Percentiles rank a stretch among this genome's conserved stretches.
Evolutionary conservation across 2,888 invertebrate genomes (phyloP).

Genomic region (Amiota communis): DNA sequence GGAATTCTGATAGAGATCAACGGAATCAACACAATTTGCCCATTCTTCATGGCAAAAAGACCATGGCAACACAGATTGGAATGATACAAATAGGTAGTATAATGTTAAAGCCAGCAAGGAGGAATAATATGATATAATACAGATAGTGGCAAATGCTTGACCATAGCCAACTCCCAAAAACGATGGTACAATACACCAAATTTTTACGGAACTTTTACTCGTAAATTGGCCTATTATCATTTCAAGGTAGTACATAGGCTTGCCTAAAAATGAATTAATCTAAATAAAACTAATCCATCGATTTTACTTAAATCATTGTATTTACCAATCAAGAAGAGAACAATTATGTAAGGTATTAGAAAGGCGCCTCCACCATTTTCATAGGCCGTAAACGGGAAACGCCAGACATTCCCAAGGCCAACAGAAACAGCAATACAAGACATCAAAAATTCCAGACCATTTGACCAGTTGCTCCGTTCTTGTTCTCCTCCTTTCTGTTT

Average conservation of each 20-base stretch:
- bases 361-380: constrained; percentile 85
- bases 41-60: constrained; percentile 76
- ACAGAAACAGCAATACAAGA: constrained; percentile 84
- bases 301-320: background rate
- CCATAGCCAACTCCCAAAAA: constrained; percentile 85
- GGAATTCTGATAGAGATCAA: constrained; percentile 5
- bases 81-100: constrained; percentile 83
- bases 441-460: constrained; percentile 81
- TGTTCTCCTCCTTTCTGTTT: background rate
- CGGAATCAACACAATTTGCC: constrained; percentile 67
- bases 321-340: constrained; percentile 77
- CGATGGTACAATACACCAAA: constrained; percentile 79
- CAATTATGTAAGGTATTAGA: constrained; percentile 82
- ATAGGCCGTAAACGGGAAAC: constrained; percentile 79
- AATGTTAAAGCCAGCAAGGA: constrained; percentile 82
- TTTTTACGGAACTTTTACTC: constrained; percentile 83
- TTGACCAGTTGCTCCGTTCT: constrained; percentile 64
- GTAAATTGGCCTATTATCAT: constrained; percentile 88
- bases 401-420: constrained; percentile 83
- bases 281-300: too few relatives aligned
- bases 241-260: constrained; percentile 89
- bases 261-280: too few relatives aligned
- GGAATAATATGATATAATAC: constrained; percentile 84
- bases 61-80: constrained; percentile 82
- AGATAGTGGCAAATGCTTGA: constrained; percentile 77